Evolutionary conservation across 2,797 vertebrate genomes (phyloP).

Genomic region (Chanos chanos): DNA sequence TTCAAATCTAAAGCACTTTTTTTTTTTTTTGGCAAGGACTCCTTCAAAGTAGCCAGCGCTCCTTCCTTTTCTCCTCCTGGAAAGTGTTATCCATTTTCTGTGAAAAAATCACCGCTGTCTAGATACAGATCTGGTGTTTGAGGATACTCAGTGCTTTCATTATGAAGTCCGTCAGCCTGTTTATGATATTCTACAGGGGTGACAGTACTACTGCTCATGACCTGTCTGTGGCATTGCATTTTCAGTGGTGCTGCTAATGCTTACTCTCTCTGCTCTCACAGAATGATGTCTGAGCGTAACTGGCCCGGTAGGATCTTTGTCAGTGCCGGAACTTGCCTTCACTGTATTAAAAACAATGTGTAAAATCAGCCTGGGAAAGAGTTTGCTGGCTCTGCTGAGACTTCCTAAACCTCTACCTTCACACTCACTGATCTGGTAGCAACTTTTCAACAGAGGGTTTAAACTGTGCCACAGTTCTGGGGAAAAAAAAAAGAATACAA

Average conservation of each 20-base stretch:
- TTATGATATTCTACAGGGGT: too few species aligned
- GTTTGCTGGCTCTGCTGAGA: conserved; percentile 48
- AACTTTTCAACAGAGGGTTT: conserved; percentile 49
- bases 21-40: too few species aligned
- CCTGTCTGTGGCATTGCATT: conserved; percentile 67
- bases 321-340: conserved; percentile 49
- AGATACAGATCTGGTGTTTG: conserved; percentile 45
- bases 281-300: conserved; percentile 29
- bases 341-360: conserved; percentile 70
- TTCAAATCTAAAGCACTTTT: neutral
- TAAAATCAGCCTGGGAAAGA: conserved; percentile 61
- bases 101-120: too few species aligned
- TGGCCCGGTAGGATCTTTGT: conserved; percentile 39
- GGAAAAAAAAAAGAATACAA: neutral
- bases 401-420: conserved; percentile 58
- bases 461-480: conserved; percentile 47
- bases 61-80: too few species aligned
- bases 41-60: too few species aligned
- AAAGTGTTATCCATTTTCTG: too few species aligned
- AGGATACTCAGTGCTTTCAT: conserved; percentile 35
- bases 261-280: too few species aligned
- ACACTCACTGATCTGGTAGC: conserved; percentile 53
- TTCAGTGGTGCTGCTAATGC: conserved; percentile 64
- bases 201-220: too few species aligned
- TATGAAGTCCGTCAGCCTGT: too few species aligned